Conservation (phyloP, 2,113 vertebrate species). For the Mionectes macconnelli region DNA sequence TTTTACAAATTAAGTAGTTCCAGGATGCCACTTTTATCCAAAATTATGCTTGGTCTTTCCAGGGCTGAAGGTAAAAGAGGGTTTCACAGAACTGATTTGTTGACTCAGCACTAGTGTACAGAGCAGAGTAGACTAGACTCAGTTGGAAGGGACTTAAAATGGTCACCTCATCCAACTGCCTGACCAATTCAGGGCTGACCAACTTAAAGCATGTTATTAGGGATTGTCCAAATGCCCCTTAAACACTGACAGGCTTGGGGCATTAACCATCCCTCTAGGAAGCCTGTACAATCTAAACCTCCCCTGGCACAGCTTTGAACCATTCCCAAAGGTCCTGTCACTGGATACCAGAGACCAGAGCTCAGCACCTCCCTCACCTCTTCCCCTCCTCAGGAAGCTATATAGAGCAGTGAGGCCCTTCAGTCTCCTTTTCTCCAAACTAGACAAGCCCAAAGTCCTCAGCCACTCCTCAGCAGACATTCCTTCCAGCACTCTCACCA, state of each 20-base stretch:
- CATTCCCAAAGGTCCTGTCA: neutral
- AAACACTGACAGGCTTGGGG: neutral
- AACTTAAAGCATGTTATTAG: neutral
- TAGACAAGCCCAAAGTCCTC: neutral
- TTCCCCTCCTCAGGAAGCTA: neutral
- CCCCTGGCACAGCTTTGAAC: neutral
- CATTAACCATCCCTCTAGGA: neutral
- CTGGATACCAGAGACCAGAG: neutral
- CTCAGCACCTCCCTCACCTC: neutral
- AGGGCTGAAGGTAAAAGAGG: neutral
- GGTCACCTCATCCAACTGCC: neutral
- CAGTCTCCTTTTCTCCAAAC: neutral
- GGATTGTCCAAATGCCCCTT: neutral
- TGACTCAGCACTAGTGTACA: neutral
- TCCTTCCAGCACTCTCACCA: neutral
- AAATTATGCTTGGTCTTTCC: neutral
- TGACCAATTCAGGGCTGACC: neutral
- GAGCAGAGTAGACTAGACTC: neutral
- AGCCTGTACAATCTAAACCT: neutral
- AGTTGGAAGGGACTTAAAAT: neutral
- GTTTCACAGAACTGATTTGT: neutral
- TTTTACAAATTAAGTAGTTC: neutral
- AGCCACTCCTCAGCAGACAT: neutral
- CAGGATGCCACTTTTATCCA: neutral
- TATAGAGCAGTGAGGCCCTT: neutral